Evolutionary conservation across 2,797 vertebrate species (phyloP).

Genomic region (Gobionotothen gibberifrons): DNA sequence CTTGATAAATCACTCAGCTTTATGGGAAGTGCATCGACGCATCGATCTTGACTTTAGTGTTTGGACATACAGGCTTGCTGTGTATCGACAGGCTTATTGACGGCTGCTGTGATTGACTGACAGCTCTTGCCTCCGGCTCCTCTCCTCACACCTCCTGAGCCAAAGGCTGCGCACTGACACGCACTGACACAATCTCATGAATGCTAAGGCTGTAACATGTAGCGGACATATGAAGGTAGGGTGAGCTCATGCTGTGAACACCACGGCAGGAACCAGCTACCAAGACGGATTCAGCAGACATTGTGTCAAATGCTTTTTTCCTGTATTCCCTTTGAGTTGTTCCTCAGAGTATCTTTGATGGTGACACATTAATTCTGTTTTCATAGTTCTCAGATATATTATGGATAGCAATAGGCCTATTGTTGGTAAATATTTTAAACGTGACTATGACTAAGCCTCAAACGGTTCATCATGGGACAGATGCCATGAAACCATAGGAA

Average conservation of each 20-base stretch:
- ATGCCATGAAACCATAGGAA: conserved; percentile 1
- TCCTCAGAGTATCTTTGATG: conserved; percentile 25
- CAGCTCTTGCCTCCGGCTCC: conserved; percentile 22
- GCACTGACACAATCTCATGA: background rate
- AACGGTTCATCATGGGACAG: background rate
- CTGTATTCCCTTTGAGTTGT: conserved; percentile 44
- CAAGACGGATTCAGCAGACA: conserved; percentile 26
- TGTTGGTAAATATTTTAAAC: conserved; percentile 5
- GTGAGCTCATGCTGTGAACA: conserved; percentile 36
- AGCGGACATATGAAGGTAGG: conserved; percentile 22
- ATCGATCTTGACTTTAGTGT: conserved; percentile 65
- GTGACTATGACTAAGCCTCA: background rate
- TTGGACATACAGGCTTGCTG: conserved; percentile 53
- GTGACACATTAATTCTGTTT: conserved; percentile 17
- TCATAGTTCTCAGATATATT: conserved; percentile 33
- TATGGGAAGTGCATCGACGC: conserved; percentile 63
- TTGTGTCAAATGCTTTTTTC: conserved; percentile 9
- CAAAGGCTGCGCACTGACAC: background rate
- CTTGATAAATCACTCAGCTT: conserved; percentile 66
- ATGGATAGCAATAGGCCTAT: background rate
- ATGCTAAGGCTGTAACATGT: conserved; percentile 23
- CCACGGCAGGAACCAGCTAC: conserved; percentile 32
- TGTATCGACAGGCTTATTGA: conserved; percentile 66
- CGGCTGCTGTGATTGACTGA: conserved; percentile 62
- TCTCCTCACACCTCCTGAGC: conserved; percentile 5